Evolutionary conservation across 2,888 invertebrate species (phyloP).

Genomic region (Archaeoteleia sp.): DNA sequence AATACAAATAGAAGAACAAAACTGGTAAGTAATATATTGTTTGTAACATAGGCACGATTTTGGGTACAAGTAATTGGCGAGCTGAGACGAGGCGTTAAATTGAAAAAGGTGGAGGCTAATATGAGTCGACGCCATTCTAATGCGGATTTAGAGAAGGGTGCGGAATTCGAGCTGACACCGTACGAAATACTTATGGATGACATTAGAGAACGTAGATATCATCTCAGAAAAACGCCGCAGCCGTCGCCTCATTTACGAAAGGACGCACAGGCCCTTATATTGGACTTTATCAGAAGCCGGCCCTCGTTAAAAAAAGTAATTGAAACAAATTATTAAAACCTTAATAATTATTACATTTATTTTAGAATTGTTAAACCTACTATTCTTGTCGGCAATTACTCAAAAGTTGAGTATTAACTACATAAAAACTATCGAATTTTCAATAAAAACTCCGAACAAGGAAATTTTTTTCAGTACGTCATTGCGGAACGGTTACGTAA

Average conservation of each 20-base stretch:
- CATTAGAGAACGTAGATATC: slow-evolving; percentile 92
- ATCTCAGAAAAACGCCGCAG: slow-evolving; percentile 89
- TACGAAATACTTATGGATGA: slow-evolving; percentile 98
- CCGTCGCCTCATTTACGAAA: slow-evolving; percentile 83
- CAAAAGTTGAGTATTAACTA: too few relatives aligned
- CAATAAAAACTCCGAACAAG: too few relatives aligned
- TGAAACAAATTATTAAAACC: too few relatives aligned
- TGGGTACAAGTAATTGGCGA: slow-evolving; percentile 97
- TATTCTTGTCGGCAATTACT: too few relatives aligned
- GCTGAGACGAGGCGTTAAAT: slow-evolving; percentile 91
- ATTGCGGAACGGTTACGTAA: too few relatives aligned
- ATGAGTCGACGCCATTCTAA: slow-evolving; percentile 58
- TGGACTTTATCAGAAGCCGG: slow-evolving; percentile 96
- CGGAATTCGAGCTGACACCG: slow-evolving; percentile 95
- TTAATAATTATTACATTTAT: too few relatives aligned
- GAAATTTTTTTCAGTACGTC: too few relatives aligned
- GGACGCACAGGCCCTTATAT: slow-evolving; percentile 90
- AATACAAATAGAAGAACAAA: too few relatives aligned
- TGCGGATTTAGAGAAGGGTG: slow-evolving; percentile 78
- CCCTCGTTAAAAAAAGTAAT: slow-evolving; percentile 82
- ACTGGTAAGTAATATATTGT: too few relatives aligned
- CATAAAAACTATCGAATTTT: too few relatives aligned
- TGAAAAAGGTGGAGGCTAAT: slow-evolving; percentile 84
- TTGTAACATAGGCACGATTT: slow-evolving; percentile 89
- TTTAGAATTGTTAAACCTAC: too few relatives aligned